Evolutionary conservation across 2,113 vertebrate genomes (phyloP).

Genomic region (Zingel zingel): DNA sequence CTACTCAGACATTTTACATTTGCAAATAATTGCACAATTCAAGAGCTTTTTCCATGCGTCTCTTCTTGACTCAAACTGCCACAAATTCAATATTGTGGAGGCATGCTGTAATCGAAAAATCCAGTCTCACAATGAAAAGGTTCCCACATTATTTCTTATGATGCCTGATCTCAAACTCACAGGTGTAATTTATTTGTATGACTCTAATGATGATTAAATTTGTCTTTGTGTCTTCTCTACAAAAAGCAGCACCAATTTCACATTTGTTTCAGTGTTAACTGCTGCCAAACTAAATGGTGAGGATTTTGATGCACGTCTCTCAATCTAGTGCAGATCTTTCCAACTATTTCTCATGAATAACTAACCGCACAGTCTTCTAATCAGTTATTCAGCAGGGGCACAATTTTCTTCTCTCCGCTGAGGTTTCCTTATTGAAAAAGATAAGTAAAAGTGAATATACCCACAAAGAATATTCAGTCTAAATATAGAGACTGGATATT

Average conservation of each 20-base stretch:
- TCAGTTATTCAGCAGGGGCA: slow-evolving; percentile 45
- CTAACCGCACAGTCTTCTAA: slow-evolving; percentile 16
- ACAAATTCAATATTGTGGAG: slow-evolving; percentile 15
- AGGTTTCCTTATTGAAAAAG: slow-evolving; percentile 39
- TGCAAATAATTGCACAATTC: slow-evolving; percentile 15
- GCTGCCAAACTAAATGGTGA: slow-evolving; percentile 13
- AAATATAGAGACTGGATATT: slow-evolving; percentile 23
- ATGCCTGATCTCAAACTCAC: background rate
- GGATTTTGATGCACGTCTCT: background rate
- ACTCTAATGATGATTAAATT: background rate
- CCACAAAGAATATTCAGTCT: slow-evolving; percentile 20
- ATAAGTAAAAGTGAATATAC: slow-evolving; percentile 37
- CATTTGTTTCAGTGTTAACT: slow-evolving; percentile 1
- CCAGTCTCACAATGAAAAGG: background rate
- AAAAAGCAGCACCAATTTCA: background rate
- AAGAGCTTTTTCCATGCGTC: slow-evolving; percentile 1
- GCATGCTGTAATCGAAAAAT: background rate
- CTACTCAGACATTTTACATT: slow-evolving; percentile 11
- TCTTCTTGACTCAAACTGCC: background rate
- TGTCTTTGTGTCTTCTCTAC: background rate
- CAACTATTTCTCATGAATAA: slow-evolving; percentile 39
- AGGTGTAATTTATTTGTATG: background rate
- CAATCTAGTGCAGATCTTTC: background rate
- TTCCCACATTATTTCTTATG: background rate
- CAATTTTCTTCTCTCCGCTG: slow-evolving; percentile 2